Conservation (phyloP, 2,113 vertebrate species). For the Gadus chalcogrammus region DNA sequence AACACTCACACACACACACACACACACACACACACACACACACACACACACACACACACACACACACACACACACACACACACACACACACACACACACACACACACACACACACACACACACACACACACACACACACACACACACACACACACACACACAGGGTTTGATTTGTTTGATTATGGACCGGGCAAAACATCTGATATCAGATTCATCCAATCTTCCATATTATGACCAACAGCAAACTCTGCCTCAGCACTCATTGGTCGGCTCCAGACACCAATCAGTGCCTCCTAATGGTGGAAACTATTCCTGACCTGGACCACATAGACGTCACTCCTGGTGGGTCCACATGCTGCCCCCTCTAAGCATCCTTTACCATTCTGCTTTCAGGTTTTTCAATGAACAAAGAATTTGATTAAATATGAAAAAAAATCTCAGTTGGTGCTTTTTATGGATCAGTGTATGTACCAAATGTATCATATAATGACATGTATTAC, state of each 20-base stretch:
- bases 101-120: no score
- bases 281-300: constrained; percentile 67
- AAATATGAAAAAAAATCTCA: no score
- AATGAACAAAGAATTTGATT: no score
- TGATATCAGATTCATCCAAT: background rate
- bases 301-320: constrained; percentile 71
- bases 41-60: no score
- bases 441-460: no score
- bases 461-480: no score
- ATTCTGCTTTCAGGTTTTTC: background rate
- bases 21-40: constrained; percentile 1
- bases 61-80: no score
- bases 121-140: no score
- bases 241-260: constrained; percentile 55
- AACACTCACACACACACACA: no score
- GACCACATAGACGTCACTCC: constrained; percentile 66
- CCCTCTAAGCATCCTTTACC: background rate
- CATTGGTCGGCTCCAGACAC: constrained; percentile 74
- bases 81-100: no score
- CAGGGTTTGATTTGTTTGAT: background rate
- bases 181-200: background rate
- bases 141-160: no score
- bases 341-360: constrained; percentile 57
- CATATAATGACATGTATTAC: no score
- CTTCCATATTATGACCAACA: constrained; percentile 30